A percentile compares a stretch with the other conserved stretches of the same genome.
phyloP scores from a whole-genome alignment of 2,888 invertebrate genomes.

The Synergus japonicus region DNA sequence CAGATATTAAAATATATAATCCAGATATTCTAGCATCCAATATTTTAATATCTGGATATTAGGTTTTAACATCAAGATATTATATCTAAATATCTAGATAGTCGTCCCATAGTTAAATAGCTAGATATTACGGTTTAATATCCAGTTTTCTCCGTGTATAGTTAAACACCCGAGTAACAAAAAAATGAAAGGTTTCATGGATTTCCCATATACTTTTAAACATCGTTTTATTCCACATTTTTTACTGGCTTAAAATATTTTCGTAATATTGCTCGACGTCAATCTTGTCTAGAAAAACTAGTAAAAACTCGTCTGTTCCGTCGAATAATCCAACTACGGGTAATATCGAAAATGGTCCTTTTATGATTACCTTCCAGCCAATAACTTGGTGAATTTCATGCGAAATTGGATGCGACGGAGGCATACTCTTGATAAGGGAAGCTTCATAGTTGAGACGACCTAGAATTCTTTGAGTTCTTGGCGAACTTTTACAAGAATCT shows the following conservation, averaged over 20 bases:
- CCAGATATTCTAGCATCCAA: too few relatives aligned
- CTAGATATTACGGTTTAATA: too few relatives aligned
- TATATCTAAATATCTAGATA: too few relatives aligned
- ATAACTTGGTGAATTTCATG: constrained; percentile 63
- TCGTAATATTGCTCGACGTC: background rate
- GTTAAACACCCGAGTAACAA: too few relatives aligned
- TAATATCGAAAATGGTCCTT: constrained; percentile 56
- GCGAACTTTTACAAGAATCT: constrained; percentile 56
- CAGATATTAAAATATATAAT: too few relatives aligned
- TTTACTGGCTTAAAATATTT: background rate
- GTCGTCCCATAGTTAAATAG: too few relatives aligned
- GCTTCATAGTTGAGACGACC: constrained; percentile 49
- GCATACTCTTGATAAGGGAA: constrained; percentile 43
- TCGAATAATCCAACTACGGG: constrained; percentile 47
- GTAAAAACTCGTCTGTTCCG: constrained; percentile 30
- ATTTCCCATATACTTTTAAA: too few relatives aligned
- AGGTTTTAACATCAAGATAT: too few relatives aligned
- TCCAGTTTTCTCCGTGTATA: too few relatives aligned
- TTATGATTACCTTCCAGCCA: constrained; percentile 59
- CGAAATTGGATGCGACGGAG: constrained; percentile 58
- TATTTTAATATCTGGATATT: too few relatives aligned
- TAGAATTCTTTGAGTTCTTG: constrained; percentile 55
- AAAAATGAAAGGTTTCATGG: too few relatives aligned
- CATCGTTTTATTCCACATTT: background rate
- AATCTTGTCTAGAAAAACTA: constrained; percentile 36